Percentiles rank a stretch among this genome's conserved stretches.
phyloP scores from a whole-genome alignment of 2,888 invertebrate genomes.

The Electrophaes corylata region DNA sequence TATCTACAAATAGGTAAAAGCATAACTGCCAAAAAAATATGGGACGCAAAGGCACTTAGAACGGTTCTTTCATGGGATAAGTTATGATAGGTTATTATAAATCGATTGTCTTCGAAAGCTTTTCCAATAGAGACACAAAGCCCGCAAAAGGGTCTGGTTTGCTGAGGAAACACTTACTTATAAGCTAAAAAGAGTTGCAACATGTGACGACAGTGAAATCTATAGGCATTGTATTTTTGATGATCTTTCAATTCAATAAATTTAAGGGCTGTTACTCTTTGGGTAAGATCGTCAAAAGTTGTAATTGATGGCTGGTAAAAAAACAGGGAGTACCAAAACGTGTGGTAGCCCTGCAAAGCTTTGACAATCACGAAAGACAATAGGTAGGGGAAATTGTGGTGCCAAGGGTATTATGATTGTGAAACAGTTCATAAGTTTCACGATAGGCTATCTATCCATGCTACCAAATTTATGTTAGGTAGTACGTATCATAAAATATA shows the following conservation, averaged over 20 bases:
- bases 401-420: slow-evolving; percentile 19
- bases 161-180: slow-evolving; percentile 32
- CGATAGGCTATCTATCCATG: slow-evolving; percentile 15
- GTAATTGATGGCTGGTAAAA: too few relatives aligned
- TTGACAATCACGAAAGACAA: slow-evolving; percentile 36
- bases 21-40: slow-evolving; percentile 18
- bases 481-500: background rate
- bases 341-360: slow-evolving; percentile 6
- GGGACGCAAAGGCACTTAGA: slow-evolving; percentile 16
- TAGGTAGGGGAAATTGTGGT: slow-evolving; percentile 19
- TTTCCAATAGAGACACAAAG: slow-evolving; percentile 31
- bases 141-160: slow-evolving; percentile 29
- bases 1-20: slow-evolving; percentile 17
- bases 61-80: slow-evolving; percentile 23
- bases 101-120: slow-evolving; percentile 37
- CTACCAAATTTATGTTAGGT: background rate
- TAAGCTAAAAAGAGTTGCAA: slow-evolving; percentile 15
- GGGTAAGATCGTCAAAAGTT: background rate
- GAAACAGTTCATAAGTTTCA: slow-evolving; percentile 16
- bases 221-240: background rate
- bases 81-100: slow-evolving; percentile 38
- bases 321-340: too few relatives aligned
- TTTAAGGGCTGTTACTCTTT: too few relatives aligned
- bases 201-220: background rate
- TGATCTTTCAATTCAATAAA: too few relatives aligned